Percentiles rank a stretch among this genome's conserved stretches.
phyloP scores from a whole-genome alignment of 2,113 vertebrate genomes.

The Ailuropoda melanoleuca region DNA sequence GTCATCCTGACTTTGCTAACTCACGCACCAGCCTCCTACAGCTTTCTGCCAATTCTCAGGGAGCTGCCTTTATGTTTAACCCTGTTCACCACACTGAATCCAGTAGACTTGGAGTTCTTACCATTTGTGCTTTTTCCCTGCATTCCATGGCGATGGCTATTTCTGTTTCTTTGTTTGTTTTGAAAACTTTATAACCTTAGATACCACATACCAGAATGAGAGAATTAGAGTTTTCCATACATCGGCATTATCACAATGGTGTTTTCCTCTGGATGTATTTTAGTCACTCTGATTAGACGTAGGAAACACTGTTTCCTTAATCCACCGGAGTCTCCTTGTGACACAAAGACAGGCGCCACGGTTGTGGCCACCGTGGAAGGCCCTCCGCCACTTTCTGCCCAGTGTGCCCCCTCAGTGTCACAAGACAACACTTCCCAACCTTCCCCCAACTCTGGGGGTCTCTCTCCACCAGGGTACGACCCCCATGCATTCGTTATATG shows the following conservation, averaged over 20 bases:
- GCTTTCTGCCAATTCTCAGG: background rate
- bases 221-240: background rate
- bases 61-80: background rate
- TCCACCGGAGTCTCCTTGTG: background rate
- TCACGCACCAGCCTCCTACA: background rate
- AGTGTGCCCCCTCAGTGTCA: background rate
- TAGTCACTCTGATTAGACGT: conserved; percentile 12
- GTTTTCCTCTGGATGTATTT: background rate
- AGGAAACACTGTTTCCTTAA: background rate
- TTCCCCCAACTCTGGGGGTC: background rate
- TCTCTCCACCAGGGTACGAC: background rate
- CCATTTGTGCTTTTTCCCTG: background rate
- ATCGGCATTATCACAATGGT: background rate
- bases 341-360: background rate
- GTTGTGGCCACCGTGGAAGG: background rate
- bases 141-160: background rate
- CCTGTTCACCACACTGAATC: background rate
- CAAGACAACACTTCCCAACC: background rate
- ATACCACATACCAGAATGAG: background rate
- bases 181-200: background rate
- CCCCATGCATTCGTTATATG: background rate
- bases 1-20: background rate
- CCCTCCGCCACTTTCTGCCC: background rate
- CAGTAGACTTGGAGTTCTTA: background rate
- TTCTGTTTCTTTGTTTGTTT: conserved; percentile 10